Conservation (phyloP, 2,888 invertebrate genomes). For the Crematogaster levior region DNA sequence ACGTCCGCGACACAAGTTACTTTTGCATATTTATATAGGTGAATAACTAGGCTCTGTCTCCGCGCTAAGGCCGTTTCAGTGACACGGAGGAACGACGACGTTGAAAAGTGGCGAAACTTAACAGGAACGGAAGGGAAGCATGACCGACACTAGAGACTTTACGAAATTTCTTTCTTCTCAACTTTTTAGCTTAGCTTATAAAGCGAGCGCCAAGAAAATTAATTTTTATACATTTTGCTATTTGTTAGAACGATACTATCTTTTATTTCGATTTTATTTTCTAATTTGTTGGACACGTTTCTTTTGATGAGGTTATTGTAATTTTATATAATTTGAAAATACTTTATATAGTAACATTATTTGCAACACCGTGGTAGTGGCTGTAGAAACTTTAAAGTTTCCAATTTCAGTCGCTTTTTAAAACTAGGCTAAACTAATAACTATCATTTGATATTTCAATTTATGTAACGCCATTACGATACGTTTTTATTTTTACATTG, state of each 20-base stretch:
- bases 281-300: not conserved
- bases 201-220: not conserved
- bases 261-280: not conserved
- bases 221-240: not conserved
- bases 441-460: constrained; percentile 32
- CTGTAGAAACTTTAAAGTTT: not conserved
- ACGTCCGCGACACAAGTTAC: constrained; percentile 77
- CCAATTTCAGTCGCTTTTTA: constrained; percentile 22
- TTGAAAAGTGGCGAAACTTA: constrained; percentile 56
- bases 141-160: constrained; percentile 18
- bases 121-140: constrained; percentile 61
- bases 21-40: constrained; percentile 81
- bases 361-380: not conserved
- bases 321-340: constrained; percentile 11
- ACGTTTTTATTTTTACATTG: constrained; percentile 25
- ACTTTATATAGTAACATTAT: not conserved
- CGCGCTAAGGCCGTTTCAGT: constrained; percentile 48
- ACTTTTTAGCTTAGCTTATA: not conserved
- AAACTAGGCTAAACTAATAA: constrained; percentile 23
- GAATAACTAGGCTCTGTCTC: constrained; percentile 75
- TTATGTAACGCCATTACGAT: constrained; percentile 12
- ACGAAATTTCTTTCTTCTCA: not conserved
- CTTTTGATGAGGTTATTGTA: not conserved
- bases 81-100: constrained; percentile 37
- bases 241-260: not conserved